These are phyloP conservation scores for Erannis defoliaria DNA, from an alignment of 2,888 invertebrate genomes.

Conservation along the genomic window DNA sequence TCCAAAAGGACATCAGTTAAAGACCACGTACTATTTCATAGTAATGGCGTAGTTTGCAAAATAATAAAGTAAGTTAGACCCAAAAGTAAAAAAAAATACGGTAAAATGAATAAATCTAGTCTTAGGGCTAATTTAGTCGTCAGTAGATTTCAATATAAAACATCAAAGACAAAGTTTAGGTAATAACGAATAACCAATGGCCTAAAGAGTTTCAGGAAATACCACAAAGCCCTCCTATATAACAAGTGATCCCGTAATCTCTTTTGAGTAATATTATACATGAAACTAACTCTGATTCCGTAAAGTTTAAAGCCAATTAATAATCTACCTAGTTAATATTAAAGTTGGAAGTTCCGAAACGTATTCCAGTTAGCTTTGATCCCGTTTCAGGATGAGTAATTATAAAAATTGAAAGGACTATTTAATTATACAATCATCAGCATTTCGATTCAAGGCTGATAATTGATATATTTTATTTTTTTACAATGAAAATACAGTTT, in stretches of 20 bases:
- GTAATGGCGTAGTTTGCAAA: too few species aligned
- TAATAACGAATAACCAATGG: not conserved
- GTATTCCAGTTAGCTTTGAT: conserved; percentile 9
- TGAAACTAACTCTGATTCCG: not conserved
- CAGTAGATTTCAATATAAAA: too few species aligned
- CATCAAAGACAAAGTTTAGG: conserved; percentile 6
- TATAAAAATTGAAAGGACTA: conserved; percentile 2
- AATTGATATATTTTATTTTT: too few species aligned
- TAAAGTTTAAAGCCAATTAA: not conserved
- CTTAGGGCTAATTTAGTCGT: too few species aligned
- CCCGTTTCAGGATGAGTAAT: conserved; percentile 23
- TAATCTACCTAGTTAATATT: not conserved
- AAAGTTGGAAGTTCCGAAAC: not conserved
- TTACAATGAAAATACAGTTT: too few species aligned
- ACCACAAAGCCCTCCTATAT: conserved; percentile 15
- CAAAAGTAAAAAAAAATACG: too few species aligned
- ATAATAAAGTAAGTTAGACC: too few species aligned
- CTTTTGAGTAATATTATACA: conserved; percentile 24
- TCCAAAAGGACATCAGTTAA: too few species aligned
- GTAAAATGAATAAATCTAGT: too few species aligned
- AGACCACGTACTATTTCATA: too few species aligned
- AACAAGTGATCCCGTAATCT: conserved; percentile 19
- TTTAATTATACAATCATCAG: not conserved
- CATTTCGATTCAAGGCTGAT: too few species aligned
- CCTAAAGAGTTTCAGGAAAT: conserved; percentile 7